phyloP scores from a whole-genome alignment of 1,140 invertebrate species.

The Arion vulgaris region DNA sequence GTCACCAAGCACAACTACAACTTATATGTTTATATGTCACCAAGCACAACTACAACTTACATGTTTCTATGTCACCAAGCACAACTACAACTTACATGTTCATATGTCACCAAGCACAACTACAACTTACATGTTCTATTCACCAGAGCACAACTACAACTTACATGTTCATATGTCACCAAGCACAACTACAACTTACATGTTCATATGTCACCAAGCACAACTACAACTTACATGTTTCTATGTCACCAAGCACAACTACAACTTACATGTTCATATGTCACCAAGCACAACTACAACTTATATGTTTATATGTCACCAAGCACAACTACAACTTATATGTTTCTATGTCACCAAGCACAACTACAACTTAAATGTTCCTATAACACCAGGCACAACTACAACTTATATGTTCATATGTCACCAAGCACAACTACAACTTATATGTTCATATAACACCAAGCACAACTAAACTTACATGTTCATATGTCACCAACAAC shows the following conservation, averaged over 20 bases:
- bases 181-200: constrained; percentile 49
- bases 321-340: constrained; percentile 48
- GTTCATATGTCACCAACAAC: no score
- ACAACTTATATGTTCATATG: no score
- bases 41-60: constrained; percentile 61
- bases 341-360: constrained; percentile 61
- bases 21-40: constrained; percentile 63
- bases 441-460: no score
- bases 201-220: neutral
- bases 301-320: neutral
- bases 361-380: no score
- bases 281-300: constrained; percentile 54
- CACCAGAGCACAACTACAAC: constrained; percentile 60
- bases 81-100: constrained; percentile 46
- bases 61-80: constrained; percentile 61
- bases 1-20: neutral
- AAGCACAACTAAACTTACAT: no score
- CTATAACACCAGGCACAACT: no score
- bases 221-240: constrained; percentile 53
- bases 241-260: constrained; percentile 62
- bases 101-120: neutral
- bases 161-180: constrained; percentile 64
- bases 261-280: constrained; percentile 63
- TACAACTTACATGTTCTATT: constrained; percentile 59
- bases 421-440: no score